Conservation (phyloP, 2,113 vertebrate species). For the Gambusia holbrooki region DNA sequence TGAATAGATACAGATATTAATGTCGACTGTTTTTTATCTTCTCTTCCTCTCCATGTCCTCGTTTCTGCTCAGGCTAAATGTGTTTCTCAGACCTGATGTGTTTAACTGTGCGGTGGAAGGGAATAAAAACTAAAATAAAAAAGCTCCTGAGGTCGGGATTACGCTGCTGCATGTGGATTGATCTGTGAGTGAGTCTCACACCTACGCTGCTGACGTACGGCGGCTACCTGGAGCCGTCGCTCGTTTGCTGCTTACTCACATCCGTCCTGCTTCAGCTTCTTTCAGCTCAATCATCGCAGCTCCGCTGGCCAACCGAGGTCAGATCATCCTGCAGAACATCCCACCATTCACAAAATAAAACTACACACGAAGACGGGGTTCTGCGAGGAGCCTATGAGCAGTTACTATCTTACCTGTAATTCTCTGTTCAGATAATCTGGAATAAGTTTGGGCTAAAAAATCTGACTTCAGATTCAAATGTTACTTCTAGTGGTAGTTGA, state of each 20-base stretch:
- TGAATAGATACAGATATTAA: no score
- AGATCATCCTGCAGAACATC: neutral
- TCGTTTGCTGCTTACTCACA: conserved; percentile 24
- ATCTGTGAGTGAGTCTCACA: conserved; percentile 40
- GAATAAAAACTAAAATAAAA: neutral
- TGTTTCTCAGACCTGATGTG: neutral
- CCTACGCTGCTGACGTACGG: conserved; percentile 12
- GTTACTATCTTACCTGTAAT: neutral
- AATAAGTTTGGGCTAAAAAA: neutral
- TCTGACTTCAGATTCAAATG: neutral
- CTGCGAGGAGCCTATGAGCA: no score
- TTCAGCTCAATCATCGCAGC: neutral
- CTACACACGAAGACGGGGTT: no score
- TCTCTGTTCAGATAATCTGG: neutral
- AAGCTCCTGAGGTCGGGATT: conserved; percentile 2
- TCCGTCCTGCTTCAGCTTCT: conserved; percentile 7
- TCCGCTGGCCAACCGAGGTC: neutral
- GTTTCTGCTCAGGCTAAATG: neutral
- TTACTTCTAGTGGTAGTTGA: no score
- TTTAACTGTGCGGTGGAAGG: neutral
- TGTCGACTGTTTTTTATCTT: no score
- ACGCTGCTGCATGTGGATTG: conserved; percentile 15
- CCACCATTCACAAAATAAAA: neutral
- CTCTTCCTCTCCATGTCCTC: neutral
- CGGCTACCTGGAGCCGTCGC: neutral